A percentile compares a stretch with the other conserved stretches of the same genome.
Evolutionary conservation across 2,888 invertebrate genomes (phyloP).

Genomic region (Cryptosula pallasiana): DNA sequence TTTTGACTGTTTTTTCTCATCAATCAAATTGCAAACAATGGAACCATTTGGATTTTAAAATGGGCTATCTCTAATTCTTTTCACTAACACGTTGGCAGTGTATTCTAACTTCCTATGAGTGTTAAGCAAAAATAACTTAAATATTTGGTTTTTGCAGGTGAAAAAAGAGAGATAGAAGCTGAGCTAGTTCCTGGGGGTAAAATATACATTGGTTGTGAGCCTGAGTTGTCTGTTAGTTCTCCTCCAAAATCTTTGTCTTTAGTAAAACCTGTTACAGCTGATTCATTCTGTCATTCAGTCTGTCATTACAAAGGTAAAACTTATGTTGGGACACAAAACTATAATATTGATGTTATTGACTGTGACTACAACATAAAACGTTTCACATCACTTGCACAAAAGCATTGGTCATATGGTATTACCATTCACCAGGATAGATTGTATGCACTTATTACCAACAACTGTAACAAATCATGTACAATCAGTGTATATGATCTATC

Average conservation of each 20-base stretch:
- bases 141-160: no score
- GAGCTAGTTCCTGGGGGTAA: background rate
- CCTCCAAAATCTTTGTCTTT: background rate
- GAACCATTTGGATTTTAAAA: no score
- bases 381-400: background rate
- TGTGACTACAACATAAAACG: background rate
- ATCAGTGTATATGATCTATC: background rate
- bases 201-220: background rate
- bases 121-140: no score
- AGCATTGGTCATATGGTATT: background rate
- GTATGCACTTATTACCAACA: background rate
- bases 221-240: background rate
- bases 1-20: no score
- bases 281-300: background rate
- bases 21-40: no score
- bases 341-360: background rate
- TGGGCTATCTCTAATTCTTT: no score
- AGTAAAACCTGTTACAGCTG: background rate
- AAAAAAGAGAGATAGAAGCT: background rate
- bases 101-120: no score
- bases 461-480: background rate
- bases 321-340: background rate
- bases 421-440: background rate
- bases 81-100: no score
- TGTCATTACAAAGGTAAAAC: background rate